A percentile compares a stretch with the other conserved stretches of the same genome.
These are phyloP conservation scores for Nycticorax nycticorax DNA, from an alignment of 2,113 vertebrate species.

Conservation along the genomic window DNA sequence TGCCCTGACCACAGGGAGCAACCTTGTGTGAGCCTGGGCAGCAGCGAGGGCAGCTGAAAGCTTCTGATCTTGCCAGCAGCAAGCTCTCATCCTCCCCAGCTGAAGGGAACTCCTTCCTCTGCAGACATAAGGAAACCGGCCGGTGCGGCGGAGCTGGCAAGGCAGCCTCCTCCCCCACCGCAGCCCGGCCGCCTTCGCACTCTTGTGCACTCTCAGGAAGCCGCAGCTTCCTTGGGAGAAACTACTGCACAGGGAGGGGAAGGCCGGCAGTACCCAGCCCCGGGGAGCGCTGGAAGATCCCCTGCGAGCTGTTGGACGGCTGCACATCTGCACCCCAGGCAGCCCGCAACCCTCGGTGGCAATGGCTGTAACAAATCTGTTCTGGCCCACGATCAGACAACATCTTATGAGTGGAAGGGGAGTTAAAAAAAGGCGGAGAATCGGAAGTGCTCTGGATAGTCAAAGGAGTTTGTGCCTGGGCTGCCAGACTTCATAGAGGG, in stretches of 20 bases:
- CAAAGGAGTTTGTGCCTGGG: not conserved
- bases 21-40: not conserved
- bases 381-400: not conserved
- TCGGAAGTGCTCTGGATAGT: not conserved
- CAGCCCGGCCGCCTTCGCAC: not conserved
- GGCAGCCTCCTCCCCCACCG: not conserved
- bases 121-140: slow-evolving; percentile 36
- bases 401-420: not conserved
- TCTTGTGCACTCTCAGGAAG: slow-evolving; percentile 61
- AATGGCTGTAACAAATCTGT: not conserved
- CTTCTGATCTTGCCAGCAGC: not conserved
- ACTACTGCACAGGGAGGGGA: not conserved
- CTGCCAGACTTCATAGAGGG: not conserved
- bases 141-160: not conserved
- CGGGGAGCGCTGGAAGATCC: not conserved
- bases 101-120: slow-evolving; percentile 51
- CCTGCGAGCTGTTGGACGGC: fast-evolving
- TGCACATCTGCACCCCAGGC: not conserved
- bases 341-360: not conserved
- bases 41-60: not conserved
- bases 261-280: not conserved
- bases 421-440: not conserved
- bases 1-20: not conserved
- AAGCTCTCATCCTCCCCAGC: not conserved
- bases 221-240: slow-evolving; percentile 74